These are phyloP conservation scores for Crotalus horridus DNA, from an alignment of 2,113 vertebrate species.

Conservation along the genomic window DNA sequence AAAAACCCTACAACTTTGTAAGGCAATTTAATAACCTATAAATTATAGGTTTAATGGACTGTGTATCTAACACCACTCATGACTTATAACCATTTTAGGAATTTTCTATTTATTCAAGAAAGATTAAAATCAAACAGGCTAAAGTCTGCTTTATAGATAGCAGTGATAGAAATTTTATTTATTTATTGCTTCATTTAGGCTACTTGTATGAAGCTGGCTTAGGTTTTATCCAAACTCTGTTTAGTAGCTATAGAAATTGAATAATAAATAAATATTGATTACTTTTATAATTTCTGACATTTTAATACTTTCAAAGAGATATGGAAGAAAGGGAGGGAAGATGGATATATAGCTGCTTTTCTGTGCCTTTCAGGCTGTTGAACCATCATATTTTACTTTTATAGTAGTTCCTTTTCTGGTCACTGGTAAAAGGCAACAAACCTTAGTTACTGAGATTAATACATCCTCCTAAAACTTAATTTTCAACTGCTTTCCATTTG, in stretches of 20 bases:
- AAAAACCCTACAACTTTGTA: conserved; percentile 21
- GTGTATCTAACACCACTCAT: conserved; percentile 39
- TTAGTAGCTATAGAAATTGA: background rate
- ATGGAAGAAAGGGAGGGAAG: conserved; percentile 31
- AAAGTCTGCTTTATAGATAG: conserved; percentile 28
- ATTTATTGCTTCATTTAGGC: conserved; percentile 36
- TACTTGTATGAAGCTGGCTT: conserved; percentile 37
- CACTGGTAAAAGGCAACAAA: background rate
- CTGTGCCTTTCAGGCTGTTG: background rate
- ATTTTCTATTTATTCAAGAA: conserved; percentile 22
- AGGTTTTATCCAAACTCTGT: conserved; percentile 40
- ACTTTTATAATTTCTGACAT: conserved; percentile 8
- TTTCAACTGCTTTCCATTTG: background rate
- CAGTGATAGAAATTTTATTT: conserved; percentile 29
- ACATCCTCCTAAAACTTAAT: background rate
- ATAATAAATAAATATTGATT: background rate
- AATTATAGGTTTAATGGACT: conserved; percentile 56
- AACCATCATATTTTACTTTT: background rate
- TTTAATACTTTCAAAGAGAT: conserved; percentile 25
- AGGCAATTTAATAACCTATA: conserved; percentile 57
- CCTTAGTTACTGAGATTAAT: background rate
- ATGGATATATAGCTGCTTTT: conserved; percentile 35
- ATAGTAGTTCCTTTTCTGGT: background rate
- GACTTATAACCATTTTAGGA: conserved; percentile 19
- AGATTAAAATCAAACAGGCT: conserved; percentile 44